Evolutionary conservation across 1,140 invertebrate species (phyloP).

Genomic region (Aporrectodea caliginosa): DNA sequence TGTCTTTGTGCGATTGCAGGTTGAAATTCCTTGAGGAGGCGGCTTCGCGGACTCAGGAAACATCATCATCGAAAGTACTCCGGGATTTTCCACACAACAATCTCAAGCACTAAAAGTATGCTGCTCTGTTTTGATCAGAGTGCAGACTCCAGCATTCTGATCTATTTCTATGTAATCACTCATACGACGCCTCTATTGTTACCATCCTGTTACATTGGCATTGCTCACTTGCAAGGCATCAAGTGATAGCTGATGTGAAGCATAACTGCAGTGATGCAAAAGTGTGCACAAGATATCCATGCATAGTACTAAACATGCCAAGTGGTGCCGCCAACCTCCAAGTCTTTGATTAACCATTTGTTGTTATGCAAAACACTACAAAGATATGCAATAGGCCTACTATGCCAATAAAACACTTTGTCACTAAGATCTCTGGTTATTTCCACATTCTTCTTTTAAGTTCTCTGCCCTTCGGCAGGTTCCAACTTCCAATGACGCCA

Average conservation of each 20-base stretch:
- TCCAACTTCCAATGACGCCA: too few relatives aligned
- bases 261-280: background rate
- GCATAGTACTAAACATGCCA: too few relatives aligned
- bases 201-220: too few relatives aligned
- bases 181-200: too few relatives aligned
- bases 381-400: too few relatives aligned
- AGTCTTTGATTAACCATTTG: too few relatives aligned
- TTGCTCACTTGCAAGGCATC: background rate
- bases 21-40: background rate
- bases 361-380: too few relatives aligned
- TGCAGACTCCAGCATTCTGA: background rate
- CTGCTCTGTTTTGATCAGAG: background rate
- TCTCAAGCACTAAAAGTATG: background rate
- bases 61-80: background rate
- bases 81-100: background rate
- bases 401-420: too few relatives aligned
- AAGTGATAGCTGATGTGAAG: background rate
- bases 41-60: background rate
- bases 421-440: too few relatives aligned
- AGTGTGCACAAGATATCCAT: background rate
- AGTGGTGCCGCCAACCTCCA: too few relatives aligned
- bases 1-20: background rate
- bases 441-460: too few relatives aligned
- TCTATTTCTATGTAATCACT: background rate
- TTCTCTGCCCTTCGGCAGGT: too few relatives aligned